A percentile compares a stretch with the other conserved stretches of the same genome.
Evolutionary conservation across 1,140 invertebrate genomes (phyloP).

Genomic region (Leptinotarsa lineolata): DNA sequence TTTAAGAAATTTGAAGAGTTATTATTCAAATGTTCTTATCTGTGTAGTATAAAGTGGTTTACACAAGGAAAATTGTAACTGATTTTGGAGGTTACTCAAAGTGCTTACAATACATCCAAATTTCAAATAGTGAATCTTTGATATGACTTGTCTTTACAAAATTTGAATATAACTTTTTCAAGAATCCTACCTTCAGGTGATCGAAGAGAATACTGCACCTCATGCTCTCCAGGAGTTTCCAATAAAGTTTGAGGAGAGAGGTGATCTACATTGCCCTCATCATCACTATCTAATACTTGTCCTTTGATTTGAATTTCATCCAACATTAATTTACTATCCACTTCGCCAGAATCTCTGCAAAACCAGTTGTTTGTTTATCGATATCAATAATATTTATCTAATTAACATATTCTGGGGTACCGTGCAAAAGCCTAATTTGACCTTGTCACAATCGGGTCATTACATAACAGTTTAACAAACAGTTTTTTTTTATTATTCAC

Average conservation of each 20-base stretch:
- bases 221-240: slow-evolving; percentile 47
- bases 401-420: slow-evolving; percentile 30
- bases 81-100: too few relatives aligned
- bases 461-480: slow-evolving; percentile 46
- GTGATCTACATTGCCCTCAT: slow-evolving; percentile 52
- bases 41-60: too few relatives aligned
- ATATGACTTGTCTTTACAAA: too few relatives aligned
- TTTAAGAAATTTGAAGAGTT: too few relatives aligned
- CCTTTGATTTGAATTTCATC: slow-evolving; percentile 48
- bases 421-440: slow-evolving; percentile 22
- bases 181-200: slow-evolving; percentile 49
- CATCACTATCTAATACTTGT: slow-evolving; percentile 52
- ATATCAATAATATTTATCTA: slow-evolving; percentile 32
- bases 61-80: too few relatives aligned
- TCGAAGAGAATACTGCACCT: slow-evolving; percentile 54
- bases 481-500: neutral
- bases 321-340: slow-evolving; percentile 49
- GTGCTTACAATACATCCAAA: too few relatives aligned
- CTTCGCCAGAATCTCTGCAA: slow-evolving; percentile 46
- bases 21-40: too few relatives aligned
- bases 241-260: slow-evolving; percentile 53
- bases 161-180: neutral
- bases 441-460: slow-evolving; percentile 36
- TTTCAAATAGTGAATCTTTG: too few relatives aligned
- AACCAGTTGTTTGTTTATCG: slow-evolving; percentile 19